phyloP scores from a whole-genome alignment of 2,888 invertebrate genomes.

The Therioaphis trifolii region DNA sequence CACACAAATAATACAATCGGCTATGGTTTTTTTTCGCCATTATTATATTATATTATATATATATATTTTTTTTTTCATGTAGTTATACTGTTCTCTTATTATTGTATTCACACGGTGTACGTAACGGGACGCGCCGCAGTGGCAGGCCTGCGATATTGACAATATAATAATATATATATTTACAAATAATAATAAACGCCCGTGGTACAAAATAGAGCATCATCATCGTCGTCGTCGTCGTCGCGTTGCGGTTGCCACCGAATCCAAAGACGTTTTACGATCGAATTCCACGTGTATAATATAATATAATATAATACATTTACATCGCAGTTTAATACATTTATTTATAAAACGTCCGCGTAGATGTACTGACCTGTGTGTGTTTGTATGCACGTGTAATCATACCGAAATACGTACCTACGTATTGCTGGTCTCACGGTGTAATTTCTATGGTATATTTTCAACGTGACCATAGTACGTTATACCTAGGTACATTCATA shows the following conservation, averaged over 20 bases:
- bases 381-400: too few relatives aligned
- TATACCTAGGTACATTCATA: too few relatives aligned
- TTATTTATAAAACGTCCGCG: not conserved
- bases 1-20: slow-evolving; percentile 38
- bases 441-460: slow-evolving; percentile 2
- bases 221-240: not conserved
- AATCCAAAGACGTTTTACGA: slow-evolving; percentile 32
- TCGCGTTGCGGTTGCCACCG: not conserved
- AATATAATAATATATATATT: not conserved
- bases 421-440: slow-evolving; percentile 26
- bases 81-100: not conserved
- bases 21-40: slow-evolving; percentile 21
- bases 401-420: not conserved
- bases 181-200: not conserved
- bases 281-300: not conserved
- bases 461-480: not conserved
- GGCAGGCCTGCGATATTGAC: not conserved
- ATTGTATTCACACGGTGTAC: slow-evolving; percentile 40
- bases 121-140: slow-evolving; percentile 26
- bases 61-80: not conserved
- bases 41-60: slow-evolving; percentile 13
- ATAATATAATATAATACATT: not conserved
- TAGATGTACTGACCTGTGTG: too few relatives aligned
- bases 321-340: not conserved
- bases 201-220: slow-evolving; percentile 7